Evolutionary conservation across 2,113 vertebrate species (phyloP), one percentile per base, ranked within the genome.

Genomic region (Sylvilagus bachmani): DNA sequence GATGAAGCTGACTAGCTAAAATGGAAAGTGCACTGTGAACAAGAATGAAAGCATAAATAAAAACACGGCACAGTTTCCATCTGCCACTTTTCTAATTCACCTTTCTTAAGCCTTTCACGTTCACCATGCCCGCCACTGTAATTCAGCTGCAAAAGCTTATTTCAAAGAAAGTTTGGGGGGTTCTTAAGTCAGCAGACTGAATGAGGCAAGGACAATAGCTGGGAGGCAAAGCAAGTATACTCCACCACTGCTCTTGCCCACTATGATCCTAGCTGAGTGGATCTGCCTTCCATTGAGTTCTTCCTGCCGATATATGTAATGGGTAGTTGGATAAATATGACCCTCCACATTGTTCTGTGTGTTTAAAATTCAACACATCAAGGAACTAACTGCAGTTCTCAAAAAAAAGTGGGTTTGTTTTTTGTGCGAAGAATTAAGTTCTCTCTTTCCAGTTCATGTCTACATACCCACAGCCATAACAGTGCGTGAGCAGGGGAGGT

Each of bases 1-100:
- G 73, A 94, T 88, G 69, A 92, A 81, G 73, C 67, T 61, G 80
- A 92, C 87, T 64, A 91, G 77, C 84, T 93, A 88, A 95, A 90
- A 97, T 85, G 89, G 31, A 90, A 97, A 89, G 71, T 85, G 62
- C 31, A 24, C 19, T 83, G 58, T 78, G 27, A 11, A 70, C 55
- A 61, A 44, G 84, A 97, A 95, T 29, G 77, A 86, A 12, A 81
- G 64, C 49, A 75, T 94, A 95, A 97, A 97, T 87, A 94, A 97
- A 94, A 94, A 96, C 67, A 95, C 81, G 49, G 21, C 10, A 62
- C 24, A 16, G 78, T 86, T 92, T 94, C 81, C 53, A 95, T 85
- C 90, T 86, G 38, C 77, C 67, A 92, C 62, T 90, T 95, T 94
- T 85, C 87, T 85, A 90, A 96, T 90, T 92, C 93, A 95, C 64